Base-by-base conservation (phyloP, 2,113 vertebrate genomes). In the Bucco capensis region DNA sequence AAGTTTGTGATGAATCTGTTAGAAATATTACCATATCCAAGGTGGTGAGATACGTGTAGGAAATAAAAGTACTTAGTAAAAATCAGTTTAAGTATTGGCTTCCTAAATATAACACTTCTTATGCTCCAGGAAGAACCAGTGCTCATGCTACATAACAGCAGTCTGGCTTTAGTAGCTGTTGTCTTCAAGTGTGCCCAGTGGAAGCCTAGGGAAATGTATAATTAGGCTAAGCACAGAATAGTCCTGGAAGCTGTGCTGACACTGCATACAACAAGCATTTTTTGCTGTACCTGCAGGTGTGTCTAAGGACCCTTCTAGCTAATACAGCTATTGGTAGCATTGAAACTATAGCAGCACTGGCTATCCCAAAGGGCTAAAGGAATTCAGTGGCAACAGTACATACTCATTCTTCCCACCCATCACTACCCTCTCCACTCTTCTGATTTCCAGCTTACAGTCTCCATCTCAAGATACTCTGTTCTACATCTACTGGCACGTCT, bases 261-360 rank as follows among this genome's bases (percentile, higher is more conserved):
- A 9, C 47, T n/a, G 67, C 13, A 3, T 4, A 4, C 33, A 27
- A 3, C 61, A n/a, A n/a, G 53, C 14, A 1, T 2, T 15, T 42
- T 38, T 8, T 37, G 69, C 88, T 56, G 61, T 30, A 27, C 6
- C 1, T 19, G 60, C 53, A 61, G 25, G 4, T 4, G 27, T 12
- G 23, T 24, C 19, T 8, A 11, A 42, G 61, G 47, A 4, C 61
- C 28, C 40, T 31, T n/a, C 25, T 7, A 25, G 31, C 65, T 30
- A 51, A 21, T 3, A n/a, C 65, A 74, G 60, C 46, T 42, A 2
- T 19, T 5, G 7, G 46, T 17, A 28, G 40, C 14, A 12, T 5
- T 25, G 42, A 50, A 71, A 54, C 25, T 46, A 21, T 27, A 37
- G 77, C 46, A 19, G 13, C 46, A 5, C 25, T 37, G 64, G 38